These are phyloP conservation scores for Cyanoliseus patagonus DNA, from an alignment of 2,113 vertebrate species.

Conservation along the genomic window DNA sequence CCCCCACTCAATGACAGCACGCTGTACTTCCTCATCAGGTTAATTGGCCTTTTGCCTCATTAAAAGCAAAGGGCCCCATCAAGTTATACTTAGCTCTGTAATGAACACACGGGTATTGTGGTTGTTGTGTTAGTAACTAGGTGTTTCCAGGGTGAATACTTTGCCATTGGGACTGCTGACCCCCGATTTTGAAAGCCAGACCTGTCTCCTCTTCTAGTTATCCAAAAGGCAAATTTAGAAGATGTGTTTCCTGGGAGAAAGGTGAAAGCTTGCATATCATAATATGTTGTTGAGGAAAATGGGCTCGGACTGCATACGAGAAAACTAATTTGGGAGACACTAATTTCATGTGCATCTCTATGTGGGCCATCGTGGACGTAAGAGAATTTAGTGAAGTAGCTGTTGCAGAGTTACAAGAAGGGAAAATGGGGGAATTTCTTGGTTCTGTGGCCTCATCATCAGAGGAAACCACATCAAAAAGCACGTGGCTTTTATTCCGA, in stretches of 20 bases:
- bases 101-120: not conserved
- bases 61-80: not conserved
- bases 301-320: not conserved
- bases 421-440: not conserved
- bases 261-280: not conserved
- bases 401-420: not conserved
- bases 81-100: not conserved
- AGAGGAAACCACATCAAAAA: not conserved
- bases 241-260: constrained; percentile 19
- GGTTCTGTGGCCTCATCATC: not conserved
- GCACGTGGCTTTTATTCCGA: not conserved
- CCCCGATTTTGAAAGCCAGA: constrained; percentile 11
- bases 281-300: constrained; percentile 57
- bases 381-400: not conserved
- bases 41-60: constrained; percentile 26
- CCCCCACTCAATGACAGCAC: not conserved
- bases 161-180: not conserved
- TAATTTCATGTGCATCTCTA: constrained; percentile 28
- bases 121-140: not conserved
- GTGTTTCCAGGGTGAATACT: constrained; percentile 6
- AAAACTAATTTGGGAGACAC: constrained; percentile 40
- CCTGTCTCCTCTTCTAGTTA: not conserved
- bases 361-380: not conserved
- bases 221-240: constrained; percentile 53
- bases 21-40: not conserved